Conservation (phyloP, 1,140 invertebrate species). For the Ips nitidus region DNA sequence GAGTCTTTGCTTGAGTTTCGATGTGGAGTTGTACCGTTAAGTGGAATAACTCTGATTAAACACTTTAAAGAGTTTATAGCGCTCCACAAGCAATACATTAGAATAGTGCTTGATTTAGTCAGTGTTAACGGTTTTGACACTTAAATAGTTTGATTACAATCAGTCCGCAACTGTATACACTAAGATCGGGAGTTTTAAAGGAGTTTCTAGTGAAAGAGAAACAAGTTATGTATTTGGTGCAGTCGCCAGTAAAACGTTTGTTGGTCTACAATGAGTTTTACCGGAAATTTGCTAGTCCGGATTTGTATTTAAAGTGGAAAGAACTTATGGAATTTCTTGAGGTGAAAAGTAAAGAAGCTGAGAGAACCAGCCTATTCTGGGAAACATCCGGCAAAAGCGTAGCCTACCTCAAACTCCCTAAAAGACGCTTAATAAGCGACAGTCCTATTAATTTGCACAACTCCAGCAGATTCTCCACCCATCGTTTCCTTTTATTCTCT, state of each 20-base stretch:
- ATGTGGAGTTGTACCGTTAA: conserved; percentile 63
- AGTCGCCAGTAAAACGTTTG: conserved; percentile 57
- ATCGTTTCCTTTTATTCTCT: conserved; percentile 76
- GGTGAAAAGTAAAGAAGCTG: conserved; percentile 65
- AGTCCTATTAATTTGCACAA: conserved; percentile 72
- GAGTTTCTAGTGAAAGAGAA: conserved; percentile 58
- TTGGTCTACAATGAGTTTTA: conserved; percentile 26
- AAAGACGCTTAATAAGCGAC: conserved; percentile 75
- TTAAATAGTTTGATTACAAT: conserved; percentile 65
- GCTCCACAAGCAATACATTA: conserved; percentile 73
- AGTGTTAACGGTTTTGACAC: conserved; percentile 70
- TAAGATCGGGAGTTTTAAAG: conserved; percentile 53
- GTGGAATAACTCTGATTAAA: conserved; percentile 67
- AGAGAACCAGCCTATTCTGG: conserved; percentile 76
- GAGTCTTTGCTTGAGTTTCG: conserved; percentile 66
- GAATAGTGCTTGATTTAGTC: conserved; percentile 73
- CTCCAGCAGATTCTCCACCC: conserved; percentile 67
- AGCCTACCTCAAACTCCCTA: conserved; percentile 66
- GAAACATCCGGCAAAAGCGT: conserved; percentile 66
- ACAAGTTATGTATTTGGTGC: conserved; percentile 60
- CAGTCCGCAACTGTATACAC: conserved; percentile 59
- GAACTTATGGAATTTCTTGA: conserved; percentile 63
- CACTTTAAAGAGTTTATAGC: conserved; percentile 72
- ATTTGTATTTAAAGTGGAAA: conserved; percentile 62
- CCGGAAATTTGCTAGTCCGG: conserved; percentile 38